phyloP scores from a whole-genome alignment of 2,888 invertebrate species.

The Cenopis cana region DNA sequence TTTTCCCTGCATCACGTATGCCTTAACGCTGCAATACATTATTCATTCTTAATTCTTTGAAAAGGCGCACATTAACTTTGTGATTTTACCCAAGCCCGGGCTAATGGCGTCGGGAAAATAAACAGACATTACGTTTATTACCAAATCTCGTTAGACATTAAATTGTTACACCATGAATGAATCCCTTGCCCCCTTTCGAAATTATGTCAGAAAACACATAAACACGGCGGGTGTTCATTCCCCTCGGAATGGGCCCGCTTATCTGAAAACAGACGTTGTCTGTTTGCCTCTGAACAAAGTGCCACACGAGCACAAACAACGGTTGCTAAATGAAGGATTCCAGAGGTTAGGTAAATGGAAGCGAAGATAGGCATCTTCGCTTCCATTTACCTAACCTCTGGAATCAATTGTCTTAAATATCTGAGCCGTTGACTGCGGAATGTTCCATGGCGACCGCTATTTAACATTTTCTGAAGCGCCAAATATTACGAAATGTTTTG shows the following conservation, averaged over 20 bases:
- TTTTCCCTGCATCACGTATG: conserved; percentile 29
- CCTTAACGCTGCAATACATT: conserved; percentile 21
- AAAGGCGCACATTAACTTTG: conserved; percentile 8
- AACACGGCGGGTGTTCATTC: conserved; percentile 51
- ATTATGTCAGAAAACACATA: conserved; percentile 46
- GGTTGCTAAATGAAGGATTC: conserved; percentile 58
- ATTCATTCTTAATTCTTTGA: conserved; percentile 25
- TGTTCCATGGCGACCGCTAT: conserved; percentile 32
- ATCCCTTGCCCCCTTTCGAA: conserved; percentile 47
- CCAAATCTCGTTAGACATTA: conserved; percentile 35
- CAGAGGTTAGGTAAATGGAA: conserved; percentile 47
- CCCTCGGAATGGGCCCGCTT: conserved; percentile 58
- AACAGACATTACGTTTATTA: conserved; percentile 43
- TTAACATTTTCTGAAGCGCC: conserved; percentile 30
- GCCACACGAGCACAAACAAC: conserved; percentile 64
- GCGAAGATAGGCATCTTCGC: conserved; percentile 46
- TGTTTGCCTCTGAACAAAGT: conserved; percentile 68
- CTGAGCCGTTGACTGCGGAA: conserved; percentile 20
- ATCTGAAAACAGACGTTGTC: conserved; percentile 63
- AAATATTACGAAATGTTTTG: conserved; percentile 44
- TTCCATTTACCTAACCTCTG: conserved; percentile 47
- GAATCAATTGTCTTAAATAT: conserved; percentile 34
- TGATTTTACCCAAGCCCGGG: conserved; percentile 12
- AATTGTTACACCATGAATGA: conserved; percentile 45
- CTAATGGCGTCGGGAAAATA: conserved; percentile 36